phyloP scores from a whole-genome alignment of 2,113 vertebrate species.

The Odocoileus virginianus region DNA sequence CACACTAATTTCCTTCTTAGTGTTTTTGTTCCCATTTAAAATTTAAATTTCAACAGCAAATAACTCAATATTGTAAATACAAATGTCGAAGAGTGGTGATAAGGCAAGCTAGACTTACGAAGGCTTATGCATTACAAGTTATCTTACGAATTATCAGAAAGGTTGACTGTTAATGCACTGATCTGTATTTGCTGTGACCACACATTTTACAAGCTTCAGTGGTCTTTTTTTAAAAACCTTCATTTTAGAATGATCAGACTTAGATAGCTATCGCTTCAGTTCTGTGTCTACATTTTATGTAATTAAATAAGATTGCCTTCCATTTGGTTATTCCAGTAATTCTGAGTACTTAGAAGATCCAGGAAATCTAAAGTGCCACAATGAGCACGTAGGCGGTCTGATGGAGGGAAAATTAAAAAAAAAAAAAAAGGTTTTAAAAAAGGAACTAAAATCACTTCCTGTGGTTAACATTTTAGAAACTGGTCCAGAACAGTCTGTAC shows the following conservation, averaged over 20 bases:
- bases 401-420: not conserved
- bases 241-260: slow-evolving; percentile 15
- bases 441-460: slow-evolving; percentile 71
- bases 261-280: slow-evolving; percentile 28
- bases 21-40: slow-evolving; percentile 8
- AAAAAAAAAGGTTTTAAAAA: slow-evolving; percentile 15
- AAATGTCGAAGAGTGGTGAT: not conserved
- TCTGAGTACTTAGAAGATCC: slow-evolving; percentile 48
- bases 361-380: slow-evolving; percentile 55
- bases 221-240: not conserved
- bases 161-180: not conserved
- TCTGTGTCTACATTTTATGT: slow-evolving; percentile 33
- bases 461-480: slow-evolving; percentile 75
- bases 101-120: not conserved
- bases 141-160: not conserved
- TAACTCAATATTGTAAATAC: not conserved
- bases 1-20: not conserved
- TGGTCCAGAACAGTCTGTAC: slow-evolving; percentile 67
- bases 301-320: slow-evolving; percentile 42
- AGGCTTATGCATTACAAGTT: not conserved
- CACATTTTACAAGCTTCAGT: not conserved
- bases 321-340: slow-evolving; percentile 49
- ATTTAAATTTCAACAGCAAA: not conserved
- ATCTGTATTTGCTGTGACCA: not conserved
- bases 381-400: slow-evolving; percentile 31